A percentile compares a stretch with the other conserved stretches of the same genome.
Evolutionary conservation across 2,888 invertebrate species (phyloP).

Genomic region (Eupithecia dodoneata): DNA sequence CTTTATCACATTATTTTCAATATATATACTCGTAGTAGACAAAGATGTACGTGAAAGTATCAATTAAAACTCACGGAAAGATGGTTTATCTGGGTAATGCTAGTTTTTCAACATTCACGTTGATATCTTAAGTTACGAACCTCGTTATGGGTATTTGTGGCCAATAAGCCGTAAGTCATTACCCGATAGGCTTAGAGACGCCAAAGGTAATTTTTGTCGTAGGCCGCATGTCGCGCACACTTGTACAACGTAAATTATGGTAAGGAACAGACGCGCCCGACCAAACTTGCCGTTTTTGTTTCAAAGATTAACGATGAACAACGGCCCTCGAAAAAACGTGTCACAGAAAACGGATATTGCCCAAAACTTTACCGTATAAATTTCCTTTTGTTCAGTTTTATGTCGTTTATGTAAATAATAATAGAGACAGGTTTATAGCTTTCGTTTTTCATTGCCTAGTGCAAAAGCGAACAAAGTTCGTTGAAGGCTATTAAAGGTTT

Average conservation of each 20-base stretch:
- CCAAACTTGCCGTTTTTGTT: conserved; percentile 81
- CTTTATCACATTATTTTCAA: not conserved
- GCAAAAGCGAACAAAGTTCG: conserved; percentile 20
- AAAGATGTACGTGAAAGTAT: not conserved
- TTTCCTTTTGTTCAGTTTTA: conserved; percentile 72
- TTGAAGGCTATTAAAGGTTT: conserved; percentile 27
- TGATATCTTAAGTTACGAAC: not conserved
- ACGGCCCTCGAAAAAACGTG: conserved; percentile 78
- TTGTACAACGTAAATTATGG: conserved; percentile 76
- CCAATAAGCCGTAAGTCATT: not conserved
- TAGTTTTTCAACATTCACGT: not conserved
- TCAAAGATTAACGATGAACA: conserved; percentile 82
- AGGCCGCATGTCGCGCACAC: conserved; percentile 73
- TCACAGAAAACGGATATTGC: conserved; percentile 79
- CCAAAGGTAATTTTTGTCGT: conserved; percentile 59
- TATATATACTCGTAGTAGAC: not conserved
- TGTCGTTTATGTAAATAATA: conserved; percentile 73
- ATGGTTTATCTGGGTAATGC: no score
- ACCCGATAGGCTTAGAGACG: conserved; percentile 33
- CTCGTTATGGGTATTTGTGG: not conserved
- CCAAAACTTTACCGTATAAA: conserved; percentile 76
- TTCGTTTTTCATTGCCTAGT: conserved; percentile 44
- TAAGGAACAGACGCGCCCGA: conserved; percentile 65
- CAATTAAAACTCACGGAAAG: no score
- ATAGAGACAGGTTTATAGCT: conserved; percentile 64